Percentiles rank a stretch among this genome's conserved stretches.
Conservation (phyloP, 2,888 invertebrate genomes). For the Drosophila subquinaria region DNA sequence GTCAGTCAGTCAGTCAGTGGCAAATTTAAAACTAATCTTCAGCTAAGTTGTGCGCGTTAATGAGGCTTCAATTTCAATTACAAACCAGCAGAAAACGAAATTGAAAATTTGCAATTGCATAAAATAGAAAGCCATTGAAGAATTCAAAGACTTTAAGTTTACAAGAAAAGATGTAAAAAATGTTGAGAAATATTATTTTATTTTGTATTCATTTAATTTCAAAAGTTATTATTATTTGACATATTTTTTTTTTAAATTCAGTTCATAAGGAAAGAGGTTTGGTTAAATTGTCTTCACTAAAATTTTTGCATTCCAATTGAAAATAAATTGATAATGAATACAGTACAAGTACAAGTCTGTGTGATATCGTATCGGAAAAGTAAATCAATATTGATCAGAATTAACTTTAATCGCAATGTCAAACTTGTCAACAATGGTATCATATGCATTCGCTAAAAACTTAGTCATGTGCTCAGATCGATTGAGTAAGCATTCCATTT, state of each 20-base stretch:
- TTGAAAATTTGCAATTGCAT: neutral
- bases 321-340: conserved; percentile 31
- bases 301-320: conserved; percentile 18
- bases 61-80: conserved; percentile 32
- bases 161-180: too few relatives aligned
- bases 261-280: too few relatives aligned
- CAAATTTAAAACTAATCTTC: conserved; percentile 20
- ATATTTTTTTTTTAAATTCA: too few relatives aligned
- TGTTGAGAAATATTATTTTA: too few relatives aligned
- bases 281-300: neutral
- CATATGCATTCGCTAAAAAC: conserved; percentile 27
- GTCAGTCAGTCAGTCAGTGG: neutral
- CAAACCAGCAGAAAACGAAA: neutral
- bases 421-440: conserved; percentile 54
- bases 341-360: neutral
- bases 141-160: too few relatives aligned
- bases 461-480: conserved; percentile 67
- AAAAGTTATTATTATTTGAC: too few relatives aligned
- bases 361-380: conserved; percentile 43
- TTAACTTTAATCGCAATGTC: conserved; percentile 72
- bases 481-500: conserved; percentile 50
- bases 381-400: conserved; percentile 69
- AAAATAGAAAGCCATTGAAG: too few relatives aligned
- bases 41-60: conserved; percentile 21
- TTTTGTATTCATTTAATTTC: too few relatives aligned